phyloP scores from a whole-genome alignment of 2,113 vertebrate species.

The Propithecus coquereli region DNA sequence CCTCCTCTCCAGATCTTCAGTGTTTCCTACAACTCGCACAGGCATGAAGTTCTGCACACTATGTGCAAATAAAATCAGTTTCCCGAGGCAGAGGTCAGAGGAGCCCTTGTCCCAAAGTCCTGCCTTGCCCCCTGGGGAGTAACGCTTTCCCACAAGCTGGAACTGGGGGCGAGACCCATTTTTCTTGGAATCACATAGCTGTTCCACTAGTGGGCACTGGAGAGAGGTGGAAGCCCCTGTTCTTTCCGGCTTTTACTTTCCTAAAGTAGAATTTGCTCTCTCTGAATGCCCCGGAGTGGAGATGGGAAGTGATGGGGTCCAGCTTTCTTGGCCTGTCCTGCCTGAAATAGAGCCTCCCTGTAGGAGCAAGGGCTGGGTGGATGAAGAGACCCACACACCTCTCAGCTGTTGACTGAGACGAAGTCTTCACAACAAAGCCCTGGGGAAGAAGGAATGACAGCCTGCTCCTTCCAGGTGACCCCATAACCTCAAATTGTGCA shows the following conservation, averaged over 20 bases:
- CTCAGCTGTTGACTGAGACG: neutral
- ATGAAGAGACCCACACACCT: fast-evolving
- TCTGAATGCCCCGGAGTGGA: neutral
- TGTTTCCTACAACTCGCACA: neutral
- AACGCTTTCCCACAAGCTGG: fast-evolving
- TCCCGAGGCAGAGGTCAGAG: neutral
- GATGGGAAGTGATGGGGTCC: neutral
- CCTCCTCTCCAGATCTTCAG: neutral
- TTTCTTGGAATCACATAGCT: neutral
- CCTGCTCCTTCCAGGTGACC: fast-evolving
- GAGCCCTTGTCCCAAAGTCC: neutral
- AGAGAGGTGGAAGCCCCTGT: fast-evolving
- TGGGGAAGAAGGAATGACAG: neutral
- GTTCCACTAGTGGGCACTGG: neutral
- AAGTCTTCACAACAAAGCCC: neutral
- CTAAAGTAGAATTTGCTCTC: too few species aligned
- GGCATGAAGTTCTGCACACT: neutral
- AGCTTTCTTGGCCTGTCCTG: neutral
- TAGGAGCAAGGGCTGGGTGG: neutral
- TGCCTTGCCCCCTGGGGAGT: neutral
- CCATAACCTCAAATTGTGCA: neutral
- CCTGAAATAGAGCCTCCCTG: neutral
- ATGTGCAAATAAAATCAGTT: neutral
- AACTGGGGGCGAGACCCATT: neutral
- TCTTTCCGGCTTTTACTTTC: neutral